Evolutionary conservation across 2,113 vertebrate species (phyloP), one percentile per base, ranked within the genome.

Genomic region (Zosterops lateralis): DNA sequence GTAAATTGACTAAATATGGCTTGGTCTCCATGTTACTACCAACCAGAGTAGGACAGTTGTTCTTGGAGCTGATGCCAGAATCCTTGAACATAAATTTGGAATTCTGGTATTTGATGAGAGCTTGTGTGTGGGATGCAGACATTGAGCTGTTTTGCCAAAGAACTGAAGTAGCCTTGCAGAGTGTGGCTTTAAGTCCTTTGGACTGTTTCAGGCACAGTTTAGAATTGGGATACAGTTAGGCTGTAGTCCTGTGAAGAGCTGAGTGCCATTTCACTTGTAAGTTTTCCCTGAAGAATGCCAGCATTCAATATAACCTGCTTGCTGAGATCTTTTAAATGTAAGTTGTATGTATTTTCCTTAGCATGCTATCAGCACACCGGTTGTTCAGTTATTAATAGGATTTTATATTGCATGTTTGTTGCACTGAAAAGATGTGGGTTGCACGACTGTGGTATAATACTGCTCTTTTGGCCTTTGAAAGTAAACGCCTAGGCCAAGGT

Each of bases 21-120:
- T 90, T 87, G 82, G 70, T 20, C 22, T 65, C 51, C 13, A 31
- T 81, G 91, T 76, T 71, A 28, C 80, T 95, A 65, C 78, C 89
- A 87, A 62, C 60, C 36, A 34, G 36, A 76, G 54, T 72, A 57
- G 67, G 57, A 75, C 40, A 67, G 40, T 84, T 75, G 66, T 84
- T 90, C 28, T 79, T 89, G 56, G 72, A 75, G 77, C 38, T 60
- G 64, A 54, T 95, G 92, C 90, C 89, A 87, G 86, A 76, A 76
- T 87, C 81, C 85, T 95, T 85, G 38, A 88, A 83, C 7, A n/a
- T 31, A 62, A 74, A 87, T 95, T 93, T 94, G 93, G 74, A 96
- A 90, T 71, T 92, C 62, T 86, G 38, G 47, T 54, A 51, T 84
- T 76, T 92, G 83, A 90, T 3, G 34, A 79, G 87, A 70, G 56